Evolutionary conservation across 2,113 vertebrate genomes (phyloP).

Genomic region (Geothlypis trichas): DNA sequence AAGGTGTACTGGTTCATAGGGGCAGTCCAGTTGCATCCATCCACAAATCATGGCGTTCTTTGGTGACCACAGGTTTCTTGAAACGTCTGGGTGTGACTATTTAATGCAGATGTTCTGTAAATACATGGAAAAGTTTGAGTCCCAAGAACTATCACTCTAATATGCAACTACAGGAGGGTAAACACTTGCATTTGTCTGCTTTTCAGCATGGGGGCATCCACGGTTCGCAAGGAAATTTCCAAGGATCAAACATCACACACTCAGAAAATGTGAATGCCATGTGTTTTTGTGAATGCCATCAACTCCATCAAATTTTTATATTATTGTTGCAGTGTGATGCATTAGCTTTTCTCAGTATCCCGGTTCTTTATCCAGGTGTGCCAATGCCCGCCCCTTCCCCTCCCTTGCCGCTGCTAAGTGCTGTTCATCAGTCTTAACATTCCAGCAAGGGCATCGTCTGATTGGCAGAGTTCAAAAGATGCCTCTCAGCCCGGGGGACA

Average conservation of each 20-base stretch:
- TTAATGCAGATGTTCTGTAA: not conserved
- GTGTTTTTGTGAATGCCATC: not conserved
- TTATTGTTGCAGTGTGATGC: too few relatives aligned
- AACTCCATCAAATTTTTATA: not conserved
- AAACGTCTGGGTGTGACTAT: not conserved
- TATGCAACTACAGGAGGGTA: not conserved
- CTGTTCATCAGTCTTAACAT: too few relatives aligned
- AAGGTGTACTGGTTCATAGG: not conserved
- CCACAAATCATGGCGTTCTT: not conserved
- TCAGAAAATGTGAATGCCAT: not conserved
- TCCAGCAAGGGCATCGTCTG: too few relatives aligned
- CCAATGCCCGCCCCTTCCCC: too few relatives aligned
- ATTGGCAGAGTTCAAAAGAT: too few relatives aligned
- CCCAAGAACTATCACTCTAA: not conserved
- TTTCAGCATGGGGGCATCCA: not conserved
- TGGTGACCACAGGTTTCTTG: not conserved
- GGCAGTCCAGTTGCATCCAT: not conserved
- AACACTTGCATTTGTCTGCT: not conserved
- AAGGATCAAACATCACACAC: not conserved
- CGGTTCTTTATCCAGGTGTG: too few relatives aligned
- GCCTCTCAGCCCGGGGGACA: too few relatives aligned
- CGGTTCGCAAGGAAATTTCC: not conserved
- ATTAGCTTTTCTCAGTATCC: too few relatives aligned
- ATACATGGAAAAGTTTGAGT: not conserved
- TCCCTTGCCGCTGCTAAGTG: too few relatives aligned